phyloP scores from a whole-genome alignment of 2,797 vertebrate species.

The Rhincodon typus region DNA sequence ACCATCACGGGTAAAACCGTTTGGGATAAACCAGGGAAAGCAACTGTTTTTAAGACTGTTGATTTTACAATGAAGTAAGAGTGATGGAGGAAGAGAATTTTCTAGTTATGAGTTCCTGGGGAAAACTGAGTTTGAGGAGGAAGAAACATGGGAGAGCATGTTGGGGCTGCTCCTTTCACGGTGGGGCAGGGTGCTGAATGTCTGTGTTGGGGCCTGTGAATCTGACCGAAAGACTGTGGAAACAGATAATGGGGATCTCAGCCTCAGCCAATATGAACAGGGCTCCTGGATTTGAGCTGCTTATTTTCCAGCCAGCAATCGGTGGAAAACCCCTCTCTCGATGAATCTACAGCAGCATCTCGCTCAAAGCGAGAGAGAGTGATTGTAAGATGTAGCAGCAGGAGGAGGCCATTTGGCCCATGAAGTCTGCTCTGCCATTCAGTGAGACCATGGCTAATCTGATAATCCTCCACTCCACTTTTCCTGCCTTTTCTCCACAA shows the following conservation, averaged over 20 bases:
- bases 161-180: not conserved
- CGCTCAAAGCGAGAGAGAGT: not conserved
- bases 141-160: not conserved
- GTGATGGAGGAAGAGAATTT: not conserved
- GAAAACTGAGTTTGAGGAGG: not conserved
- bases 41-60: not conserved
- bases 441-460: no score
- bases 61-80: not conserved
- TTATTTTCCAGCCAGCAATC: not conserved
- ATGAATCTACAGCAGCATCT: not conserved
- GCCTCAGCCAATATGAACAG: not conserved
- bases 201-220: not conserved
- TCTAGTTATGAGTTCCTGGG: not conserved
- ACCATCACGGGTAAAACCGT: not conserved
- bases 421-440: not conserved
- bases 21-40: not conserved
- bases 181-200: not conserved
- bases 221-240: not conserved
- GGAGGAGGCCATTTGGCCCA: not conserved
- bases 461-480: no score
- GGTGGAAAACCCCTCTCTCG: not conserved
- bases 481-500: no score
- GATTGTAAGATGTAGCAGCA: not conserved
- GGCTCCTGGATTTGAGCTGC: not conserved
- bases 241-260: not conserved